Conservation (phyloP, 1,140 invertebrate species). For the Drosophila nigromelanica region DNA sequence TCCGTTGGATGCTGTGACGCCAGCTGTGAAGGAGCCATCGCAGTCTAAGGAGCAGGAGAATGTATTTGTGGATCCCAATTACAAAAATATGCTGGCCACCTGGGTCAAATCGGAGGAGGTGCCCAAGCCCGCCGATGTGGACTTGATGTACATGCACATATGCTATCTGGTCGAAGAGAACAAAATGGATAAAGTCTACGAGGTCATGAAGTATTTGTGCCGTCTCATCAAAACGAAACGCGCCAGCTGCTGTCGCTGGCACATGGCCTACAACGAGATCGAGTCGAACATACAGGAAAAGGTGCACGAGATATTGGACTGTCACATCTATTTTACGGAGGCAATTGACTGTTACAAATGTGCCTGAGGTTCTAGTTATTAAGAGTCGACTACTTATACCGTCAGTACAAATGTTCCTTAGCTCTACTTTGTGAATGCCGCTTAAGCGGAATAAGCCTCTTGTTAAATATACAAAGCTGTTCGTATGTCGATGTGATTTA, state of each 20-base stretch:
- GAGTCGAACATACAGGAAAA: constrained; percentile 44
- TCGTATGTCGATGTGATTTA: constrained; percentile 1
- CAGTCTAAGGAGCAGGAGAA: not conserved
- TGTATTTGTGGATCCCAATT: constrained; percentile 18
- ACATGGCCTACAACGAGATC: constrained; percentile 58
- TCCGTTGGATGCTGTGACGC: not conserved
- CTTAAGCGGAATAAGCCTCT: constrained; percentile 6
- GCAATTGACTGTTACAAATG: constrained; percentile 50
- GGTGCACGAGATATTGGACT: constrained; percentile 29
- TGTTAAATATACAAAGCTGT: not conserved
- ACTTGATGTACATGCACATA: constrained; percentile 45
- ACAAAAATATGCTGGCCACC: constrained; percentile 26
- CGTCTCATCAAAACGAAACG: constrained; percentile 60
- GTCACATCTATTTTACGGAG: constrained; percentile 41
- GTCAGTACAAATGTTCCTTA: constrained; percentile 27
- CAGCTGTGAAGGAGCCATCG: not conserved
- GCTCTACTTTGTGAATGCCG: constrained; percentile 5
- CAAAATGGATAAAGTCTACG: constrained; percentile 37
- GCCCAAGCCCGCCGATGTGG: constrained; percentile 47
- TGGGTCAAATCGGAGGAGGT: constrained; percentile 53
- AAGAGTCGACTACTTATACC: not conserved
- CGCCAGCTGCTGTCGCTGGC: constrained; percentile 44
- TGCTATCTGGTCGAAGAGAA: constrained; percentile 29
- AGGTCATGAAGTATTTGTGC: constrained; percentile 67
- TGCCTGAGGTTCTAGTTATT: not conserved